These are phyloP conservation scores for Eupithecia abbreviata DNA, from an alignment of 2,888 invertebrate genomes.

Conservation along the genomic window DNA sequence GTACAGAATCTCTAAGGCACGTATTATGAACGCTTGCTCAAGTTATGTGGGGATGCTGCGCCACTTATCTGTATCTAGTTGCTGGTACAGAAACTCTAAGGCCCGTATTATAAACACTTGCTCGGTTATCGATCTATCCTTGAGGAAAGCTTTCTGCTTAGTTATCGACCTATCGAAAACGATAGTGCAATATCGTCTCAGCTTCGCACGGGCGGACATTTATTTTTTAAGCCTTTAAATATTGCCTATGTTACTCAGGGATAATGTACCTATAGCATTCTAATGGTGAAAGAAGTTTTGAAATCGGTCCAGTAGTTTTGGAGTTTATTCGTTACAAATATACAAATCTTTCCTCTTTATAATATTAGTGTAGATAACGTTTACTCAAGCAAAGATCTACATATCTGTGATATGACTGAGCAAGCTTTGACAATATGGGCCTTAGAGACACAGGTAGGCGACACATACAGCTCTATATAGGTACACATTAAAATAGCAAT, in stretches of 20 bases:
- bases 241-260: too few relatives aligned
- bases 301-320: too few relatives aligned
- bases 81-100: not conserved
- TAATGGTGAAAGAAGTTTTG: too few relatives aligned
- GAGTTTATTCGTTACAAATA: too few relatives aligned
- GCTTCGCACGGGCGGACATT: too few relatives aligned
- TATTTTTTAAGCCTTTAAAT: too few relatives aligned
- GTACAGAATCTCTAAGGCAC: not conserved
- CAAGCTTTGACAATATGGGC: not conserved
- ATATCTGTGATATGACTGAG: too few relatives aligned
- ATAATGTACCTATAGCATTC: too few relatives aligned
- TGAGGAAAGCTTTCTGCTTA: not conserved
- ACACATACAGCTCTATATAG: not conserved
- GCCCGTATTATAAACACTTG: not conserved
- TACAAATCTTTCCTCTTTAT: too few relatives aligned
- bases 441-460: not conserved
- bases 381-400: not conserved
- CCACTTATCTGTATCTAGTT: not conserved
- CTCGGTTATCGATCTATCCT: not conserved
- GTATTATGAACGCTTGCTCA: not conserved
- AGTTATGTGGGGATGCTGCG: slow-evolving; percentile 20
- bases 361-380: not conserved
- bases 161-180: too few relatives aligned
- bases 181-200: too few relatives aligned
- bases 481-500: not conserved